phyloP scores from a whole-genome alignment of 2,888 invertebrate species.

The Drosophila mayaguana region DNA sequence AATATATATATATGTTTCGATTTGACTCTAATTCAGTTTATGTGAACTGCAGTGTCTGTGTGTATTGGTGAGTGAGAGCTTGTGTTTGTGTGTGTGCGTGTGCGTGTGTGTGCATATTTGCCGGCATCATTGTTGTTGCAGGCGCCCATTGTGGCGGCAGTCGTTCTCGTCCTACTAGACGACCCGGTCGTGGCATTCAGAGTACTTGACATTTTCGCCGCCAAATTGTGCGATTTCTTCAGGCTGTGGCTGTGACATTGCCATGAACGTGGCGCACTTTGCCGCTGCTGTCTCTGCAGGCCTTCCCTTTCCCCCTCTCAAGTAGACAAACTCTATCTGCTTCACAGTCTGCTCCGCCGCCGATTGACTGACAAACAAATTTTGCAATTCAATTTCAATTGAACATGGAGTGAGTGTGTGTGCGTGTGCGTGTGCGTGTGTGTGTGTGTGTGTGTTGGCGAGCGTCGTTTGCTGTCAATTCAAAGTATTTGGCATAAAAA shows the following conservation, averaged over 20 bases:
- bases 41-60: slow-evolving; percentile 14
- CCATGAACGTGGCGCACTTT: slow-evolving; percentile 48
- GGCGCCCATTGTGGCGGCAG: slow-evolving; percentile 61
- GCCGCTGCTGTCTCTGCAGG: slow-evolving; percentile 21
- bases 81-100: slow-evolving; percentile 14
- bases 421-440: slow-evolving; percentile 5
- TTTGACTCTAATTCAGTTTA: slow-evolving; percentile 6
- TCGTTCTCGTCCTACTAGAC: slow-evolving; percentile 23
- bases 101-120: slow-evolving; percentile 35
- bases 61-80: not conserved
- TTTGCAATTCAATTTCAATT: slow-evolving; percentile 81
- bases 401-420: slow-evolving; percentile 58
- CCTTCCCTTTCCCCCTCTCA: not conserved
- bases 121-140: slow-evolving; percentile 59
- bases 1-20: slow-evolving; percentile 4
- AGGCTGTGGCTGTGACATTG: slow-evolving; percentile 48
- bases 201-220: slow-evolving; percentile 80
- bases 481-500: slow-evolving; percentile 76
- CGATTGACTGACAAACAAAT: slow-evolving; percentile 77
- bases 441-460: slow-evolving; percentile 36
- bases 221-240: slow-evolving; percentile 79
- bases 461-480: slow-evolving; percentile 73
- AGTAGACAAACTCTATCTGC: slow-evolving; percentile 23
- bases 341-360: slow-evolving; percentile 40
- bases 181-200: slow-evolving; percentile 50